phyloP scores from a whole-genome alignment of 2,797 vertebrate species.

The Adrianichthys oophorus region DNA sequence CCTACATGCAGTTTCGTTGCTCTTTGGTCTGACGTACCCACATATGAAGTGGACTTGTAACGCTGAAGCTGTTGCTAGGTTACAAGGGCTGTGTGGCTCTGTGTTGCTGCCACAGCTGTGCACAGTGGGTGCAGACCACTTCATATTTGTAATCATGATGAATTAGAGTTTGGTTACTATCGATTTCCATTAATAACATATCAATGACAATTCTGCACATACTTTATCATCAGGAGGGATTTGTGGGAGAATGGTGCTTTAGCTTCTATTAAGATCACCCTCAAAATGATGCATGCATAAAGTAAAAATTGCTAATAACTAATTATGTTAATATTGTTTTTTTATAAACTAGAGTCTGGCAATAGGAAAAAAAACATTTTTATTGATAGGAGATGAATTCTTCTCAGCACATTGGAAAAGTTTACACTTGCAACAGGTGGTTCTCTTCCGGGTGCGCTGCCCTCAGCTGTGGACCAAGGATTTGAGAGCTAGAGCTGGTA shows the following conservation, averaged over 20 bases:
- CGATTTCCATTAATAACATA: conserved; percentile 64
- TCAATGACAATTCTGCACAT: conserved; percentile 46
- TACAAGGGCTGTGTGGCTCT: conserved; percentile 74
- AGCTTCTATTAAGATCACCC: conserved; percentile 28
- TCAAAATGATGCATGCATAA: conserved; percentile 49
- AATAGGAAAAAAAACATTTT: conserved; percentile 21
- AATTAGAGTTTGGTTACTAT: conserved; percentile 61
- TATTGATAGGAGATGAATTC: conserved; percentile 44
- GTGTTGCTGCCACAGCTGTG: conserved; percentile 71
- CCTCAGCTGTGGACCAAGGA: conserved; percentile 41
- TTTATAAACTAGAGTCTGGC: conserved; percentile 21
- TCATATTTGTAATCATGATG: conserved; percentile 69
- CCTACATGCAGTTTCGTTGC: conserved; percentile 53
- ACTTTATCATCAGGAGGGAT: conserved; percentile 24
- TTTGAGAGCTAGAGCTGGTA: conserved; percentile 29
- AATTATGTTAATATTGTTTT: conserved; percentile 32
- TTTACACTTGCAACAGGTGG: conserved; percentile 51
- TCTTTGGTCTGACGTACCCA: conserved; percentile 62
- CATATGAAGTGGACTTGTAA: conserved; percentile 77
- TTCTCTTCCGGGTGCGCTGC: conserved; percentile 42
- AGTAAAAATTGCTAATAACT: conserved; percentile 43
- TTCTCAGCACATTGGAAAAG: conserved; percentile 22
- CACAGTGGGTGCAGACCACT: conserved; percentile 58
- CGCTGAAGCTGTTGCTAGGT: conserved; percentile 78
- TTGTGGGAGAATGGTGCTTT: conserved; percentile 20